Evolutionary conservation across 2,797 vertebrate genomes (phyloP), one percentile per base, ranked within the genome.

Genomic region (Sphaeramia orbicularis): DNA sequence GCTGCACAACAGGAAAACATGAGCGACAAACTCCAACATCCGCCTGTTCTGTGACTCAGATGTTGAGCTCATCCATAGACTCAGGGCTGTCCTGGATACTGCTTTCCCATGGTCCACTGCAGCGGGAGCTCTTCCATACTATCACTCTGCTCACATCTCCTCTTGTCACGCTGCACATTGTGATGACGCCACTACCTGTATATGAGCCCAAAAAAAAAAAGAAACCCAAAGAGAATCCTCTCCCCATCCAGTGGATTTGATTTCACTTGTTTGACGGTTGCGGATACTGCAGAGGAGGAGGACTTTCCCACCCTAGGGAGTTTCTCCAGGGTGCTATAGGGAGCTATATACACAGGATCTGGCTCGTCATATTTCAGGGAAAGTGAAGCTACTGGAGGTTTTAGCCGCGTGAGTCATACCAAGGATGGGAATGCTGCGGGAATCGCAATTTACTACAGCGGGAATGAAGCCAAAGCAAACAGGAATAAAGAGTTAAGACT

Each of bases 281-380:
- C 14, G 37, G 68, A 30, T 54, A 40, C 8, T 24, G 19, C 7
- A 2, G 38, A 52, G 11, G 42, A 53, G 70, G 66, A 59, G 70
- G 64, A 78, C 55, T 78, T 69, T 69, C 58, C 36, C 51, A 80
- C 86, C 66, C 65, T 35, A 27, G 68, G 78, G 81, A 86, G 65
- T 44, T 73, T 59, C 64, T 78, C 70, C 52, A 8, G 60, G 86
- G 51, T 15, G 30, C 30, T 44, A 30, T 19, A 12, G 53, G 65
- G 49, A 59, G 62, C 50, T 3, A 32, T 56, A 12, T 56, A 66
- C 68, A 83, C 30, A 48, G 70, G 77, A 88, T 88, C 81, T 44
- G 65, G 50, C 67, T 65, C 30, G 62, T 88, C 50, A 42, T 50
- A 70, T 86, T 86, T 89, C 84, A 79, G 76, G 54, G 71, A 67